Base-by-base conservation (phyloP, 2,797 vertebrate genomes). In the Coilia nasus region DNA sequence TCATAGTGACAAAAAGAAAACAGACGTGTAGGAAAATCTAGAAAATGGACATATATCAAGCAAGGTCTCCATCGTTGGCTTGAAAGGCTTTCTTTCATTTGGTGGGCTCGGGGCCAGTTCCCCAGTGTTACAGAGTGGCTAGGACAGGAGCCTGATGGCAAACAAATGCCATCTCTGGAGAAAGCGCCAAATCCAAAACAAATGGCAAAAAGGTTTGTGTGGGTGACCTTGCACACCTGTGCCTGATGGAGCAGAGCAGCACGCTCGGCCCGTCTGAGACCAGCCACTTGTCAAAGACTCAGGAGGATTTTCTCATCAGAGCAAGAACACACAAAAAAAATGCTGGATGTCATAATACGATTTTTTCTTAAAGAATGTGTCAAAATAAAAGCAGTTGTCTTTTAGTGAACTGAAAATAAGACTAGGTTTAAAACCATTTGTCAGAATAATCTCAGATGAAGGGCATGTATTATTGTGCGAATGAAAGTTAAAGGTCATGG, bases 141-240 rank as follows among this genome's bases (percentile, higher is more conserved):
- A 75, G 82, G 44, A 56, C 23, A n/a, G 62, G 78, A 82, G 83
- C 78, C 62, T 81, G 75, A 56, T 82, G 64, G 67, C 59, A 81
- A 87, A 92, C 89, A 92, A n/a, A 88, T 91, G 88, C 92, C 87
- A 87, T 88, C 90, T 85, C 87, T 90, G 91, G 93, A 95, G 94
- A 93, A 93, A 92, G 92, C 87, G 82, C 31, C 84, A 87, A 87
- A 93, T 91, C 91, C 91, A 86, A 88, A 83, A 90, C 90, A 94
- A 94, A 94, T 93, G 50, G 9, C 50, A 54, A 54, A 54, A 94
- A 84, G 28, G 91, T 84, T 88, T 90, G 50, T 54, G 50, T 54
- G 46, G 14, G 84, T 86, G 89, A 89, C 89, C 89, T 87, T 78
- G 56, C 87, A 87, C 91, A 93, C 91, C 93, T 91, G 92, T 64